Percentiles rank a stretch among this genome's conserved stretches.
Conservation (phyloP, 2,888 invertebrate genomes). For the Heliconius hortense region DNA sequence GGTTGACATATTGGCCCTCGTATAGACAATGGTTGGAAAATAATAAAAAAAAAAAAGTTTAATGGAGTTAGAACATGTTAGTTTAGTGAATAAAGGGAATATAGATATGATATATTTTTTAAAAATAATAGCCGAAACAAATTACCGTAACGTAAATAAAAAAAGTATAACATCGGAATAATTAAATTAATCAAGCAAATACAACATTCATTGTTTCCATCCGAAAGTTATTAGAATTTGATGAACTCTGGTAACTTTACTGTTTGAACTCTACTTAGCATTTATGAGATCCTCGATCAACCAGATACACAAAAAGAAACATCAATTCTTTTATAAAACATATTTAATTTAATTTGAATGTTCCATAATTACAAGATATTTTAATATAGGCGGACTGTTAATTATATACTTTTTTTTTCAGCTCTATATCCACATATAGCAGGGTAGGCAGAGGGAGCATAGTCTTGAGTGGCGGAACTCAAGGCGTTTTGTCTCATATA, state of each 20-base stretch:
- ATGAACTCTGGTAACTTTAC: slow-evolving; percentile 32
- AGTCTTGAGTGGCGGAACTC: background rate
- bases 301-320: slow-evolving; percentile 22
- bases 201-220: slow-evolving; percentile 2
- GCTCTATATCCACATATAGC: background rate
- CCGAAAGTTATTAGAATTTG: slow-evolving; percentile 27
- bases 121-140: background rate
- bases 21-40: background rate
- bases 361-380: background rate
- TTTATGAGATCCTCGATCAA: slow-evolving; percentile 34
- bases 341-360: background rate
- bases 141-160: background rate
- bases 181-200: slow-evolving; percentile 13
- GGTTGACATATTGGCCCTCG: slow-evolving; percentile 3
- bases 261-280: slow-evolving; percentile 36
- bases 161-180: background rate
- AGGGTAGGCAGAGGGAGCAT: background rate
- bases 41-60: background rate
- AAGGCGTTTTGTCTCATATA: background rate
- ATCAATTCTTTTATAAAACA: slow-evolving; percentile 12
- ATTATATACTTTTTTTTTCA: background rate
- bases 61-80: background rate
- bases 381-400: background rate
- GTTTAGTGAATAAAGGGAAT: background rate
- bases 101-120: background rate